Evolutionary conservation across 2,888 invertebrate genomes (phyloP), one percentile per base, ranked within the genome.

Genomic region (Rhagonycha lutea): DNA sequence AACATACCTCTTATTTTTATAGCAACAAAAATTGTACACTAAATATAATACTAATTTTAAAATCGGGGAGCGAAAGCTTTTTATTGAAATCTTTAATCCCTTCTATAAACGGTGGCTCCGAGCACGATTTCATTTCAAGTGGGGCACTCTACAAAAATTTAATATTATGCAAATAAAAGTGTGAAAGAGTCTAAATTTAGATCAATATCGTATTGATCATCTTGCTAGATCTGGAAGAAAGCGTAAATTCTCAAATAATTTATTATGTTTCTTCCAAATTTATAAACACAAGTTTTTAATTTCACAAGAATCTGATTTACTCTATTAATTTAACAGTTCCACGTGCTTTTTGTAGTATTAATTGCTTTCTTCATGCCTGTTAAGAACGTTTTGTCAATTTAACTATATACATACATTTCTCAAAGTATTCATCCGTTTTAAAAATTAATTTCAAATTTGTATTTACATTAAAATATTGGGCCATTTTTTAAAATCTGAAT

Each of bases 31-130:
- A 24, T 67, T 18, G 14, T n/a, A 47, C 74, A 74, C 74, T 69
- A 32, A 63, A 68, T 69, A 68, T 73, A 61, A 70, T 72, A 76
- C 76, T 76, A 76, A 76, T 72, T 69, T 65, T 70, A 68, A 14
- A 60, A 14, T 24, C 47, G 61, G 69, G 72, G 69, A 76, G 67
- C 28, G 72, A 76, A 76, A 76, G 73, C 73, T 70, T 76, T 76
- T 76, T 76, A 76, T 76, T 61, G 72, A 76, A 76, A 69, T 61
- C 76, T 73, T 11, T 14, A 60, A 23, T 65, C 76, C 76, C 76
- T 75, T 69, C 76, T 67, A n/a, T 18, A 47, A 65, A 65, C 67
- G 65, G 61, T 29, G 24, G 47, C 65, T 23, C 32, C 23, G 14
- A 28, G 60, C 8, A 61, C 61, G 70, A 61, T 65, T 65, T 65